Evolutionary conservation across 2,797 vertebrate species (phyloP).

Genomic region (Macropus fuliginosus): DNA sequence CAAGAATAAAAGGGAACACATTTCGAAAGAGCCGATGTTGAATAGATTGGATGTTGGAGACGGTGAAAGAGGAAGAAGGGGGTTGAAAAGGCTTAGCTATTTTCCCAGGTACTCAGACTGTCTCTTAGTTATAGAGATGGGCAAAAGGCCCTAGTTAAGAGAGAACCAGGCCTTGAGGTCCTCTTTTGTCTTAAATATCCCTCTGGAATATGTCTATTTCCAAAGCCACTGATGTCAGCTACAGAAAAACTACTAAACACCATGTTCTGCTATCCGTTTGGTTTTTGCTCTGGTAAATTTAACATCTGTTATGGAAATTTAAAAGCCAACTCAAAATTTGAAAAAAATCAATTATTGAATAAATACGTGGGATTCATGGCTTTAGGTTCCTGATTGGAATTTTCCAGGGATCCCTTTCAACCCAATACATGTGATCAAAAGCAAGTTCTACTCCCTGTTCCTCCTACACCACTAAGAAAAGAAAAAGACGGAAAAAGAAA

Average conservation of each 20-base stretch:
- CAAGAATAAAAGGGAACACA: not conserved
- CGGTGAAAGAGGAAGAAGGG: not conserved
- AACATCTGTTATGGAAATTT: constrained; percentile 41
- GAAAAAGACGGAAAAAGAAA: not conserved
- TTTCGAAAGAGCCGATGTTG: not conserved
- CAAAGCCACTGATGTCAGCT: not conserved
- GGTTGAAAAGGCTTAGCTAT: not conserved
- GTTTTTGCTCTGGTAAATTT: not conserved
- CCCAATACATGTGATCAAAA: constrained; percentile 49
- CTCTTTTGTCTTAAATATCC: not conserved
- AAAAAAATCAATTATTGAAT: constrained; percentile 13
- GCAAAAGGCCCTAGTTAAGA: not conserved
- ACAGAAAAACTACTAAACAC: not conserved
- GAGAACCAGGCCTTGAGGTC: not conserved
- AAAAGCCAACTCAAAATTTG: constrained; percentile 10
- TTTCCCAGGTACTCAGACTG: not conserved
- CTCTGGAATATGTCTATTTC: not conserved
- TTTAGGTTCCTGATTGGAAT: constrained; percentile 58
- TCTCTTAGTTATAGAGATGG: not conserved
- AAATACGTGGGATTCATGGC: constrained; percentile 4
- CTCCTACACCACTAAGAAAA: not conserved
- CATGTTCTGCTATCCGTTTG: constrained; percentile 7
- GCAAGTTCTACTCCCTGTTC: not conserved
- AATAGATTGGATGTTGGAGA: not conserved
- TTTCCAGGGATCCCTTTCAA: constrained; percentile 67